A percentile compares a stretch with the other conserved stretches of the same genome.
phyloP scores from a whole-genome alignment of 2,113 vertebrate genomes.

The Ctenodactylus gundi region DNA sequence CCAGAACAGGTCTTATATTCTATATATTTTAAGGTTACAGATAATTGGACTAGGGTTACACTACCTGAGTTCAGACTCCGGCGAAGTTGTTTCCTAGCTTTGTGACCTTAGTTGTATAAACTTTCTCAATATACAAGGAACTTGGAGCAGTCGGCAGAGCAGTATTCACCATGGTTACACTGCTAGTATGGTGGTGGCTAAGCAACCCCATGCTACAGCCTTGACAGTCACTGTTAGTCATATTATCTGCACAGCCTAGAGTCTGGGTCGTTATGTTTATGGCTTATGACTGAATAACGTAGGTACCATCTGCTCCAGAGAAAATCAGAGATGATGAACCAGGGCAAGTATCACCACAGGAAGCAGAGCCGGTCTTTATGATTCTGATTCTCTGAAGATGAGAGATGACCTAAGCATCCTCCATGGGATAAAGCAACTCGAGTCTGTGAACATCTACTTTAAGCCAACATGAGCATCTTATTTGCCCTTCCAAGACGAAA shows the following conservation, averaged over 20 bases:
- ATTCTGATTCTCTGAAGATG: neutral
- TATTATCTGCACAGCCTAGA: neutral
- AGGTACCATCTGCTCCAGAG: neutral
- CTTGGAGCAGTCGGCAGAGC: neutral
- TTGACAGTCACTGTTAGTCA: neutral
- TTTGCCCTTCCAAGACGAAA: neutral
- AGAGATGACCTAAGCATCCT: neutral
- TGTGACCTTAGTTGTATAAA: neutral
- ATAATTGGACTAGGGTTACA: neutral
- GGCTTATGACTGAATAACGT: neutral
- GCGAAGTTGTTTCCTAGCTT: neutral
- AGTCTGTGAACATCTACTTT: neutral
- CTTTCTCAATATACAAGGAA: neutral
- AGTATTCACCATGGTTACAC: neutral
- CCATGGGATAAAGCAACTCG: neutral
- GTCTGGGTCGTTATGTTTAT: neutral
- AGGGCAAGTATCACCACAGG: neutral
- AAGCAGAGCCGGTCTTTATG: neutral
- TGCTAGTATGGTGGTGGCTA: neutral
- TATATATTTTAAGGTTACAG: neutral
- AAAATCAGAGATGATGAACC: neutral
- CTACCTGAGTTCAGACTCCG: neutral
- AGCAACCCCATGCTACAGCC: neutral
- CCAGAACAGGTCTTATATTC: neutral
- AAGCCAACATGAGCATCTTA: constrained; percentile 9